Conservation (phyloP, 2,797 vertebrate species). For the Ambastaia sidthimunki region DNA sequence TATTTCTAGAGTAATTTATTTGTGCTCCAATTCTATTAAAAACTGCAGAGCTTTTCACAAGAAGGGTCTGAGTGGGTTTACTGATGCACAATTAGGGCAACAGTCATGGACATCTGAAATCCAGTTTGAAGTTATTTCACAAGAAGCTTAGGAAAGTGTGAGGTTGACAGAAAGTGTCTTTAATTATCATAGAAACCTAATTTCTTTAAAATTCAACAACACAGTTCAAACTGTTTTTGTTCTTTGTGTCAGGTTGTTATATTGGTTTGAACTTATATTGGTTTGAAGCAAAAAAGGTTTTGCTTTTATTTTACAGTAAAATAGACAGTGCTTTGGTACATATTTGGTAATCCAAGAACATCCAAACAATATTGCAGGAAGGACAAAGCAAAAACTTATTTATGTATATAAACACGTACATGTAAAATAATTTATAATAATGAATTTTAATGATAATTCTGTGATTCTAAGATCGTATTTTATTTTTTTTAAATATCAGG, state of each 20-base stretch:
- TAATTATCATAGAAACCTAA: neutral
- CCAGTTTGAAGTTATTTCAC: neutral
- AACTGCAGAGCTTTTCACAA: neutral
- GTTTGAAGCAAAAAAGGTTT: neutral
- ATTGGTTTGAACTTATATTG: neutral
- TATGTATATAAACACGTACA: neutral
- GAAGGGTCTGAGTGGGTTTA: neutral
- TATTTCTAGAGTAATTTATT: constrained; percentile 36
- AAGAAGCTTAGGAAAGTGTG: neutral
- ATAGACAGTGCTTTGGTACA: constrained; percentile 71
- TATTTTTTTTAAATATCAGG: neutral
- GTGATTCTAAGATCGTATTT: neutral
- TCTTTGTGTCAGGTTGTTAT: neutral
- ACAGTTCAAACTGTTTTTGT: too few relatives aligned
- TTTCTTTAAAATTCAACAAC: neutral
- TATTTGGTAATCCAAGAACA: constrained; percentile 30
- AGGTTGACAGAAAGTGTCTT: neutral
- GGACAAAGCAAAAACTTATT: constrained; percentile 36
- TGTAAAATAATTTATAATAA: neutral
- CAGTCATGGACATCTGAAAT: constrained; percentile 3
- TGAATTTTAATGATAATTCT: too few relatives aligned
- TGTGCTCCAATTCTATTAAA: neutral
- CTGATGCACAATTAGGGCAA: constrained; percentile 18
- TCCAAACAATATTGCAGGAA: constrained; percentile 53
- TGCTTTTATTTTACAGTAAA: constrained; percentile 7